A percentile compares a stretch with the other conserved stretches of the same genome.
Conservation (phyloP, 2,888 invertebrate genomes). For the Phaedon cochleariae region DNA sequence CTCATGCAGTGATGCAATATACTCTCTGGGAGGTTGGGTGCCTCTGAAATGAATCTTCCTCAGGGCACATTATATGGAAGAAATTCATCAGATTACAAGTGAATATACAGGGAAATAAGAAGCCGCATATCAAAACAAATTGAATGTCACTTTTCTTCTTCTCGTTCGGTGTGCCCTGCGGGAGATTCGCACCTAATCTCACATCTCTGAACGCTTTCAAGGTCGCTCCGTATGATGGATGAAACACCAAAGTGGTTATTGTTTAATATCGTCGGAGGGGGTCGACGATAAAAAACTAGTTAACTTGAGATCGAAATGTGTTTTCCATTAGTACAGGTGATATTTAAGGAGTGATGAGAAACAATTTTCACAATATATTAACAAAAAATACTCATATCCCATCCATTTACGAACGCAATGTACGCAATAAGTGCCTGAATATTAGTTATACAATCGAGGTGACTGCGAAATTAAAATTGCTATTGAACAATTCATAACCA, state of each 20-base stretch:
- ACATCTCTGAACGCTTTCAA: constrained; percentile 50
- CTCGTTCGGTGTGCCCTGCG: constrained; percentile 53
- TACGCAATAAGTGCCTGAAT: too few species aligned
- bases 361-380: too few species aligned
- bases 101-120: constrained; percentile 5
- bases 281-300: constrained; percentile 51
- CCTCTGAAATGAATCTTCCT: too few species aligned
- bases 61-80: too few species aligned
- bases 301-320: constrained; percentile 48
- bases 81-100: too few species aligned
- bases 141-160: constrained; percentile 58
- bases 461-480: too few species aligned
- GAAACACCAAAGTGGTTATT: constrained; percentile 62
- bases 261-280: constrained; percentile 61
- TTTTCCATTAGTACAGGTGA: constrained; percentile 7
- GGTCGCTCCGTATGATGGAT: constrained; percentile 57
- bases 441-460: too few species aligned
- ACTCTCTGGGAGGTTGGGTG: too few species aligned
- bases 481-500: too few species aligned
- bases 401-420: too few species aligned
- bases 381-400: too few species aligned
- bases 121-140: constrained; percentile 57
- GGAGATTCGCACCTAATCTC: constrained; percentile 58
- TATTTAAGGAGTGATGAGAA: neutral
- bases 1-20: too few species aligned